Evolutionary conservation across 2,888 invertebrate genomes (phyloP).

Genomic region (Acholoe squamosa): DNA sequence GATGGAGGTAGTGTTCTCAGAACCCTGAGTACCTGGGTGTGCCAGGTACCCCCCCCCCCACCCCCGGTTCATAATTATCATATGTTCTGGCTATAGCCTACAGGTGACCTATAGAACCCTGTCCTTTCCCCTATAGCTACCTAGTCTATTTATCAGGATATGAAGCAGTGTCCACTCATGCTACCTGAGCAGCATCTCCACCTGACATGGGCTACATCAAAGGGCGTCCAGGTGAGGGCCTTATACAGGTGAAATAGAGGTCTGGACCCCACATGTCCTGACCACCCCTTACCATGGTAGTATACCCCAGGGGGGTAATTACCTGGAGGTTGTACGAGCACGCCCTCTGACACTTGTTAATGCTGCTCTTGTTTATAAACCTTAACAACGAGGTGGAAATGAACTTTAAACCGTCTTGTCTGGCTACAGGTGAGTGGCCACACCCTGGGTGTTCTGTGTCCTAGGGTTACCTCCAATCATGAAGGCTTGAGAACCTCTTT

Average conservation of each 20-base stretch:
- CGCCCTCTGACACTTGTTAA: constrained; percentile 22
- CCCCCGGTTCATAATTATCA: not conserved
- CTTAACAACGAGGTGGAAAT: not conserved
- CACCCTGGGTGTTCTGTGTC: no score
- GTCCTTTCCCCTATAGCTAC: not conserved
- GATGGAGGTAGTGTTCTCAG: constrained; percentile 8
- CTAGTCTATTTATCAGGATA: no score
- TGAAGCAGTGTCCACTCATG: not conserved
- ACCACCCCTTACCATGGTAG: not conserved
- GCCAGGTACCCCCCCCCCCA: not conserved
- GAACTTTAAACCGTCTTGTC: not conserved
- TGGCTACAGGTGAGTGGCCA: not conserved
- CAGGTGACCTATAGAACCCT: not conserved
- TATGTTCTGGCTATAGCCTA: not conserved
- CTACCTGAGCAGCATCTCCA: not conserved
- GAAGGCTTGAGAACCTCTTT: no score
- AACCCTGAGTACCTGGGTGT: not conserved
- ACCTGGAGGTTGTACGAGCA: not conserved
- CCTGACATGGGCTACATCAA: not conserved
- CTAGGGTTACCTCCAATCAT: no score
- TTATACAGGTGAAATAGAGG: not conserved
- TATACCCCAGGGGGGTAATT: not conserved
- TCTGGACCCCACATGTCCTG: not conserved
- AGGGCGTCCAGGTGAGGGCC: constrained; percentile 16
- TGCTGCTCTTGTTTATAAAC: not conserved